Conservation (phyloP, 1,140 invertebrate genomes). For the Ips typographus region DNA sequence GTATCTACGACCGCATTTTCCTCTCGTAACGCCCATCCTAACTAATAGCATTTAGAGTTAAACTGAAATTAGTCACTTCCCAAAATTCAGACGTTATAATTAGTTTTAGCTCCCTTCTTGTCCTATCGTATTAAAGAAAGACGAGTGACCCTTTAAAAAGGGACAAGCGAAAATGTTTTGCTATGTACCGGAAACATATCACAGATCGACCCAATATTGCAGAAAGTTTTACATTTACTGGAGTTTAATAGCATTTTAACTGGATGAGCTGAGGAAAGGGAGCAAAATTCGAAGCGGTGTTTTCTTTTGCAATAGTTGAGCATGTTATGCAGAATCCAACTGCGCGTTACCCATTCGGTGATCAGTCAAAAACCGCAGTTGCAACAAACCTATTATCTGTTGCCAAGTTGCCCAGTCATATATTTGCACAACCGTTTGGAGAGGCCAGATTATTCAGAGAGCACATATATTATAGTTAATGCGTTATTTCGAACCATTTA, state of each 20-base stretch:
- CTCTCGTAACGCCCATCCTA: slow-evolving; percentile 18
- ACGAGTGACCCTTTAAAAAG: slow-evolving; percentile 13
- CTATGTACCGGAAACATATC: not conserved
- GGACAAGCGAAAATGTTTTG: slow-evolving; percentile 18
- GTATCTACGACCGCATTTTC: slow-evolving; percentile 24
- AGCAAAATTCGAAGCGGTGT: not conserved
- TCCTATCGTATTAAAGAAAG: slow-evolving; percentile 13
- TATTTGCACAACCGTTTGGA: slow-evolving; percentile 7
- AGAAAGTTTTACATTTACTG: not conserved
- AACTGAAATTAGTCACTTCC: slow-evolving; percentile 32
- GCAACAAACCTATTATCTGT: slow-evolving; percentile 13
- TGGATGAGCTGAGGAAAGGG: too few relatives aligned
- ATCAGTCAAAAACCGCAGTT: slow-evolving; percentile 14
- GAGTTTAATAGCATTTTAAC: not conserved
- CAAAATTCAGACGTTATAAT: slow-evolving; percentile 25
- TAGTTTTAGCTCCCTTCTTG: slow-evolving; percentile 15
- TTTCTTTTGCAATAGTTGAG: not conserved
- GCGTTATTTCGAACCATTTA: slow-evolving; percentile 5
- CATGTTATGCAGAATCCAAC: slow-evolving; percentile 9
- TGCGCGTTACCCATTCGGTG: slow-evolving; percentile 3
- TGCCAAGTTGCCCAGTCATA: slow-evolving; percentile 13
- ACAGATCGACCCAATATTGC: not conserved
- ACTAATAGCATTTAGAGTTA: slow-evolving; percentile 34
- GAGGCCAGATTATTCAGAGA: slow-evolving; percentile 14
- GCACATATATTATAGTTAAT: slow-evolving; percentile 12